Percentiles rank a stretch among this genome's conserved stretches.
These are phyloP conservation scores for Drosophila kohkoa DNA, from an alignment of 1,140 invertebrate species.

Conservation along the genomic window DNA sequence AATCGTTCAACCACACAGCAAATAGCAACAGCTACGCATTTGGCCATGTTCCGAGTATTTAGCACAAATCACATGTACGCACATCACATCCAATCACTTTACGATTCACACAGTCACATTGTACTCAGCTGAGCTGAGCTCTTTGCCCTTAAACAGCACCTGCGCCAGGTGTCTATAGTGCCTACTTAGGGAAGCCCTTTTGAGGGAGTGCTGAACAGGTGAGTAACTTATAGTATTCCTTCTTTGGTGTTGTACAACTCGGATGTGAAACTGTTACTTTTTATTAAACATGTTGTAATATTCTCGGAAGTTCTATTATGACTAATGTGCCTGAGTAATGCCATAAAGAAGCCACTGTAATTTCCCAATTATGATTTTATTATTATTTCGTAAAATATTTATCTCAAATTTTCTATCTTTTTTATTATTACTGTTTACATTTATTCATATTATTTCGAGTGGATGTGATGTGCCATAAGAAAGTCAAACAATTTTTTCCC, in stretches of 20 bases:
- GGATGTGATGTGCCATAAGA: no score
- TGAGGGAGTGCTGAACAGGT: neutral
- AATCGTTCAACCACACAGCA: constrained; percentile 39
- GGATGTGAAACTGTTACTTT: neutral
- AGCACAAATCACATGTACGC: constrained; percentile 13
- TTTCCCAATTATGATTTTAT: no score
- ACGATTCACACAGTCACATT: no score
- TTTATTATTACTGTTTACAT: no score
- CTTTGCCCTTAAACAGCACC: constrained; percentile 11
- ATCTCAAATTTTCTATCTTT: no score
- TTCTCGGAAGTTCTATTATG: neutral
- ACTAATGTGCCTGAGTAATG: neutral
- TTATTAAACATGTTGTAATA: neutral
- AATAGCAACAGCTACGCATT: neutral
- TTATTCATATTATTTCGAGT: no score
- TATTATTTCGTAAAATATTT: no score
- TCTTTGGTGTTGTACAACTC: neutral
- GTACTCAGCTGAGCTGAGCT: constrained; percentile 15
- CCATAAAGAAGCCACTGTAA: neutral
- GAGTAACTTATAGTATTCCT: neutral
- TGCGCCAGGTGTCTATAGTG: constrained; percentile 8
- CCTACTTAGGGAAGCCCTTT: neutral
- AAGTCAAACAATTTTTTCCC: no score
- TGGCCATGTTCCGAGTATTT: constrained; percentile 10
- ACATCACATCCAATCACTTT: neutral